Evolutionary conservation across 2,888 invertebrate species (phyloP).

Genomic region (Arrhopalites spinosus): DNA sequence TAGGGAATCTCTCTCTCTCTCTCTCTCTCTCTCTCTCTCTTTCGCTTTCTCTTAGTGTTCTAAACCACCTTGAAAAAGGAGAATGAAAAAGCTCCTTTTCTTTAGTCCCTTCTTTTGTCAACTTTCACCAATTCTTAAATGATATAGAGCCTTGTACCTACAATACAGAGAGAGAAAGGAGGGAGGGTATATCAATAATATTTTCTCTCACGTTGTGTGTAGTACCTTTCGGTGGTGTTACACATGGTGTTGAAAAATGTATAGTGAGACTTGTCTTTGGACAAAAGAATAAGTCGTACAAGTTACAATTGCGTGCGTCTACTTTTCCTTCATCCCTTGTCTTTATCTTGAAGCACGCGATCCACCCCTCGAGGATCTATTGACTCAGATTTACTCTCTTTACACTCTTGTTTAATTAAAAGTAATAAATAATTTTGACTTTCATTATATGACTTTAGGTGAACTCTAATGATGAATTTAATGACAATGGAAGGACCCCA

Average conservation of each 20-base stretch:
- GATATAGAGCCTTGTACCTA: background rate
- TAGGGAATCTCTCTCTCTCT: background rate
- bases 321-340: background rate
- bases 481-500: background rate
- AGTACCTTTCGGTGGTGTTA: too few species aligned
- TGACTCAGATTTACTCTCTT: slow-evolving; percentile 1
- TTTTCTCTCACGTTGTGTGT: too few species aligned
- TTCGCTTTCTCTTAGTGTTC: slow-evolving; percentile 6
- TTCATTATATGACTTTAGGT: background rate
- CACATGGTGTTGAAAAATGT: too few species aligned
- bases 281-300: background rate
- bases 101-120: background rate
- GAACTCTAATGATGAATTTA: background rate
- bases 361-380: background rate
- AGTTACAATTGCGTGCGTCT: background rate
- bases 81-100: background rate
- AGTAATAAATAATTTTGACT: slow-evolving; percentile 19
- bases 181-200: background rate
- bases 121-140: background rate
- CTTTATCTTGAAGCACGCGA: slow-evolving; percentile 2
- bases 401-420: background rate
- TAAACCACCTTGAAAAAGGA: slow-evolving; percentile 3
- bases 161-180: background rate
- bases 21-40: background rate
- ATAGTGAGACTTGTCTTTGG: background rate